Conservation (phyloP, 2,888 invertebrate species). For the Flexamia atlantica region DNA sequence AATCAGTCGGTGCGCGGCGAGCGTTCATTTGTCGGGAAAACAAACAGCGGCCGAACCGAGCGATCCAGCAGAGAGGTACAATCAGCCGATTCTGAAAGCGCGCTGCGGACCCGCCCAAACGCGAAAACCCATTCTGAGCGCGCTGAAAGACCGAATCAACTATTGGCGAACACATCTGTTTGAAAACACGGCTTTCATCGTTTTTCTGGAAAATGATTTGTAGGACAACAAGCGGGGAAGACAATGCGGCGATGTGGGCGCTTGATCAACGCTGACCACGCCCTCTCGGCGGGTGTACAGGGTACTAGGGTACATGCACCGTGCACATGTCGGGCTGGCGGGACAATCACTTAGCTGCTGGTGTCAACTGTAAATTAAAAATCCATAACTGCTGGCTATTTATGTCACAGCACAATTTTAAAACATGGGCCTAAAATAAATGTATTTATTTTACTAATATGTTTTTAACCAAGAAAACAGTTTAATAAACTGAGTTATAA, state of each 20-base stretch:
- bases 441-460: no score
- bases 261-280: slow-evolving; percentile 37
- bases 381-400: no score
- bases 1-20: no score
- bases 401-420: no score
- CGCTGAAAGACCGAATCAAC: slow-evolving; percentile 43
- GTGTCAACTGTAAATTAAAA: no score
- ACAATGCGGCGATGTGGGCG: slow-evolving; percentile 18
- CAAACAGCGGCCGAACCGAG: not conserved
- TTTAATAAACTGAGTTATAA: no score
- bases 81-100: slow-evolving; percentile 41
- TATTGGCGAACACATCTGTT: slow-evolving; percentile 45
- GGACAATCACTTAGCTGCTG: no score
- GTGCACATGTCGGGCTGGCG: not conserved
- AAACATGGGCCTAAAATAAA: no score
- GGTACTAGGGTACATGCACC: not conserved
- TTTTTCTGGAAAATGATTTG: slow-evolving; percentile 52
- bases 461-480: no score
- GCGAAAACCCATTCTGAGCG: slow-evolving; percentile 12
- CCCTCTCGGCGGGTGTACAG: slow-evolving; percentile 34
- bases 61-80: slow-evolving; percentile 5
- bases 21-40: no score
- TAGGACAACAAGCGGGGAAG: slow-evolving; percentile 25
- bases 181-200: slow-evolving; percentile 50
- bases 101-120: slow-evolving; percentile 43